Percentiles rank a stretch among this genome's conserved stretches.
These are phyloP conservation scores for Seira musarum DNA, from an alignment of 2,888 invertebrate genomes.

Conservation along the genomic window DNA sequence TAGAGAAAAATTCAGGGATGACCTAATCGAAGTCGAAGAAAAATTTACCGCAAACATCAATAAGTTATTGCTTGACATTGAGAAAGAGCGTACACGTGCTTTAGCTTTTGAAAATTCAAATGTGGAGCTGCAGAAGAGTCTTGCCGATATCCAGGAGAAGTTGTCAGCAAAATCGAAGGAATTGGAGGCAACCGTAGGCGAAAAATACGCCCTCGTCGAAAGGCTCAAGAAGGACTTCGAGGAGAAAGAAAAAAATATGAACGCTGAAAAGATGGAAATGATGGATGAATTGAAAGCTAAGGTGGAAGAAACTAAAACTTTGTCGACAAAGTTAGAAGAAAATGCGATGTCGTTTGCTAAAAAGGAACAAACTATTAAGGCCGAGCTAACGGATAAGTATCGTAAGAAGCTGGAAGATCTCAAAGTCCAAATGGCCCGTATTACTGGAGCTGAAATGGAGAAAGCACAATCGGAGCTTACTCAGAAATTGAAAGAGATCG, in stretches of 20 bases:
- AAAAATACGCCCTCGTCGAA: too few relatives aligned
- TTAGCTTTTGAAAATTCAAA: neutral
- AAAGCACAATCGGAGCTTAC: slow-evolving; percentile 6
- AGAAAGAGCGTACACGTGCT: neutral
- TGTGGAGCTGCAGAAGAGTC: neutral
- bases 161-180: too few relatives aligned
- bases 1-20: neutral
- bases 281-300: too few relatives aligned
- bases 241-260: too few relatives aligned
- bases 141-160: too few relatives aligned
- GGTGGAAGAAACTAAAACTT: too few relatives aligned
- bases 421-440: slow-evolving; percentile 49
- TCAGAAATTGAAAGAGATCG: slow-evolving; percentile 15
- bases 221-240: too few relatives aligned
- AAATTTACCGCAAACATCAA: neutral
- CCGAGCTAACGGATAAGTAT: slow-evolving; percentile 39
- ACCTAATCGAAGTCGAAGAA: neutral
- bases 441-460: slow-evolving; percentile 47
- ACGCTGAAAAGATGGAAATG: too few relatives aligned
- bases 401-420: slow-evolving; percentile 49
- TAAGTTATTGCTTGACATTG: neutral
- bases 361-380: slow-evolving; percentile 19
- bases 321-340: neutral
- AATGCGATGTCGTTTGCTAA: slow-evolving; percentile 8
- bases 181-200: too few relatives aligned